phyloP scores from a whole-genome alignment of 2,113 vertebrate genomes.

The Ailurus styani region DNA sequence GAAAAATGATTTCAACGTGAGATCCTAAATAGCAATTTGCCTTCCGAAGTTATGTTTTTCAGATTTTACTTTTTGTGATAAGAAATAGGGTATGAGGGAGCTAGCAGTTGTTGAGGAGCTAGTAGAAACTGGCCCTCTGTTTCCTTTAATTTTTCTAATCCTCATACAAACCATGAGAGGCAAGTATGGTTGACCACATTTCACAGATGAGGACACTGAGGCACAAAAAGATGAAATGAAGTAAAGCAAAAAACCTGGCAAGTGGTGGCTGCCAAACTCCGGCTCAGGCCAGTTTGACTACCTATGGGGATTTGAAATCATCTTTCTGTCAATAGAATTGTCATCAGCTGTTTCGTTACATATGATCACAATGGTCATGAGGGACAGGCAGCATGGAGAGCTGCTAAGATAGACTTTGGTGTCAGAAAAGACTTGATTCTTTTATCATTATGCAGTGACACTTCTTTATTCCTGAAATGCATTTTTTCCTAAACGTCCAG shows the following conservation, averaged over 20 bases:
- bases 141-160: background rate
- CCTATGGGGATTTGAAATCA: background rate
- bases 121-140: background rate
- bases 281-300: no score
- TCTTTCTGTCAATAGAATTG: background rate
- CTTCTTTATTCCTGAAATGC: background rate
- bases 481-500: background rate
- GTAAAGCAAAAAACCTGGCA: background rate
- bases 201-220: background rate
- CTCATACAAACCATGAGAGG: background rate
- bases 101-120: background rate
- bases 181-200: background rate
- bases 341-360: background rate
- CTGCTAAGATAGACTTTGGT: background rate
- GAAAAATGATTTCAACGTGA: slow-evolving; percentile 51
- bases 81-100: background rate
- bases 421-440: background rate
- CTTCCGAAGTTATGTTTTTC: slow-evolving; percentile 49
- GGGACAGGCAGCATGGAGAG: background rate
- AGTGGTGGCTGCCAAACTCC: background rate
- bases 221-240: background rate
- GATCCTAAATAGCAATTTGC: slow-evolving; percentile 54
- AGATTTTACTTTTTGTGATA: background rate
- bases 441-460: background rate
- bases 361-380: background rate